Evolutionary conservation across 2,888 invertebrate genomes (phyloP), one percentile per base, ranked within the genome.

Genomic region (Callosobruchus maculatus): DNA sequence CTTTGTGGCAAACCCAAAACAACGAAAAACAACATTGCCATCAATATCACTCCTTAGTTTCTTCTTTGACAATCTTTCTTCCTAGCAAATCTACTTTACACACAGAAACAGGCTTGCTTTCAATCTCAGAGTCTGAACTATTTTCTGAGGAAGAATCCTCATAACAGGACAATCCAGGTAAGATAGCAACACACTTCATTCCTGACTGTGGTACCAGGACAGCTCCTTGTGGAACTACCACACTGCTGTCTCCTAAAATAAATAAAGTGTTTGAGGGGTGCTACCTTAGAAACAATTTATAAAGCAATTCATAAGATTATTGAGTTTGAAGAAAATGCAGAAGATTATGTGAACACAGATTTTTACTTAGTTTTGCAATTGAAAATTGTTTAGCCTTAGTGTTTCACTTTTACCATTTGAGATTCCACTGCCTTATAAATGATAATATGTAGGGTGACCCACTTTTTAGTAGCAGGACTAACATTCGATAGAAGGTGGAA

Each of bases 81-180:
- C 84, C 84, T 49, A 82, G 72, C 30, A 84, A 76, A 74, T 84
- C 84, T 20, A 75, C 77, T 76, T 77, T n/a, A n/a, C n/a, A n/a
- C n/a, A n/a, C 79, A 26, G 69, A 69, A 13, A 71, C 67, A 20
- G 72, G 73, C 22, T 72, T 71, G n/a, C 72, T 74, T 69, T 82
- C 83, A n/a, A 78, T 77, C 68, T 94, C 90, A 76, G 92, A 93
- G 21, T 80, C 80, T 0, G 93, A 92, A 83, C 93, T 93, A 72
- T 91, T 87, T 74, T 91, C 90, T 80, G 90, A 90, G 77, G 90
- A 90, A 0, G 94, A 93, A 75, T 93, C 92, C 0, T 91, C 91
- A 81, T 95, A 97, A 77, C 91, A 91, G 0, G 95, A 95, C 72
- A 97, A 89, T 0, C 97, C 97, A 0, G 97, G 96, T 74, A 97